These are phyloP conservation scores for Chionis minor DNA, from an alignment of 2,113 vertebrate genomes.

Conservation along the genomic window DNA sequence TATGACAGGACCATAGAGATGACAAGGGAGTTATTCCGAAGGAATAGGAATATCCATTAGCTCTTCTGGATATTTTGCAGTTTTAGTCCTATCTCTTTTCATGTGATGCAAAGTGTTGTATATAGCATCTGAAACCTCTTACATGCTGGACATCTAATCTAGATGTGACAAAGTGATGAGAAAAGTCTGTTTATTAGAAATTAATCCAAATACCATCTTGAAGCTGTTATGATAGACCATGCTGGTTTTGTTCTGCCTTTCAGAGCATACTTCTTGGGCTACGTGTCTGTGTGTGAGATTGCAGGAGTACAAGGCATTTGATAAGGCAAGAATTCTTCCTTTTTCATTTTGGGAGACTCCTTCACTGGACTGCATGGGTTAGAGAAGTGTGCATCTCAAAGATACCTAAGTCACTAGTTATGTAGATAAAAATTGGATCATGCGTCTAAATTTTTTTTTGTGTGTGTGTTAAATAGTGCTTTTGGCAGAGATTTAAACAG, in stretches of 20 bases:
- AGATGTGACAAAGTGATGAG: not conserved
- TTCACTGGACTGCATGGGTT: not conserved
- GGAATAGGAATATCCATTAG: not conserved
- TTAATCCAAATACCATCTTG: not conserved
- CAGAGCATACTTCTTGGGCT: not conserved
- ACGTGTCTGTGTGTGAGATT: not conserved
- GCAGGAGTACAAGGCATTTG: not conserved
- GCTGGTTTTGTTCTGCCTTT: not conserved
- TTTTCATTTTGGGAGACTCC: not conserved
- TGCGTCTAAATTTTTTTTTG: not conserved
- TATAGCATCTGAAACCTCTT: not conserved
- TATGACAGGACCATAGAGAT: not conserved
- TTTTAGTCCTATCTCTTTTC: not conserved
- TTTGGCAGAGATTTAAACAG: not conserved
- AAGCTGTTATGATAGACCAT: not conserved
- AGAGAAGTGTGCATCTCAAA: not conserved
- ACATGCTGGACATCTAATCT: not conserved
- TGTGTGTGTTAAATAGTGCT: not conserved
- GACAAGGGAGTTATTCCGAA: not conserved
- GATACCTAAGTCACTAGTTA: slow-evolving; percentile 25
- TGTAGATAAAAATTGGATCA: not conserved
- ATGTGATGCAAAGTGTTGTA: not conserved
- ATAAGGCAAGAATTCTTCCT: not conserved
- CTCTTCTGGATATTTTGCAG: not conserved
- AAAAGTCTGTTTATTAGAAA: not conserved